These are phyloP conservation scores for Coregonus sp. DNA, from an alignment of 2,797 vertebrate genomes.

Conservation along the genomic window DNA sequence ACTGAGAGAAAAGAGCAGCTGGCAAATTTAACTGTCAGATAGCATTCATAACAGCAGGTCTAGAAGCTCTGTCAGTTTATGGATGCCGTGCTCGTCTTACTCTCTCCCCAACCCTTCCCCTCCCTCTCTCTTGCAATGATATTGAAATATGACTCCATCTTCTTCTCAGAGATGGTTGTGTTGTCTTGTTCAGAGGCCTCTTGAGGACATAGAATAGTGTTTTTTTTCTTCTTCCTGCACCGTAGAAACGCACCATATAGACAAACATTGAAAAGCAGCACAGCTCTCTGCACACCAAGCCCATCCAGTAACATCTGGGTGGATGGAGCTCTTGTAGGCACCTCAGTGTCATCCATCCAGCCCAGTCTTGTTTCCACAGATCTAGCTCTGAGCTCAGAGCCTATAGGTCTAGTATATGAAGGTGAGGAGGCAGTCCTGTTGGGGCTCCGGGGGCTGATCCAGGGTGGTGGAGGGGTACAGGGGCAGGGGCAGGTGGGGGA, in stretches of 20 bases:
- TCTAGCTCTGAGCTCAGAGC: too few species aligned
- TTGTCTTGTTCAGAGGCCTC: not conserved
- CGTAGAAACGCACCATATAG: not conserved
- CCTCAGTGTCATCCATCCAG: not conserved
- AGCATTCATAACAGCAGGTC: slow-evolving; percentile 28
- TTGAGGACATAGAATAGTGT: not conserved
- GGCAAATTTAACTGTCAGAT: slow-evolving; percentile 33
- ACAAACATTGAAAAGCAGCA: not conserved
- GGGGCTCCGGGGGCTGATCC: not conserved
- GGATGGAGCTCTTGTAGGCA: not conserved
- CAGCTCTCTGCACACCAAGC: not conserved
- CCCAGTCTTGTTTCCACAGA: not conserved
- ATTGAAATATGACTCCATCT: slow-evolving; percentile 1
- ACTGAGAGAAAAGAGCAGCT: slow-evolving; percentile 38
- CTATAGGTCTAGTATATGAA: slow-evolving; percentile 64
- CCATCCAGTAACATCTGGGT: not conserved
- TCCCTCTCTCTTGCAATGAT: not conserved
- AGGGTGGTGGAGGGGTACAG: not conserved
- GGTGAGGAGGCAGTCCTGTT: slow-evolving; percentile 57
- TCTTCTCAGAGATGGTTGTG: not conserved
- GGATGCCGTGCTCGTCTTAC: slow-evolving; percentile 15
- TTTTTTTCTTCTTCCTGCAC: not conserved
- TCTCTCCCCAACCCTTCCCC: not conserved
- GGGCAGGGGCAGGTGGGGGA: slow-evolving; percentile 56
- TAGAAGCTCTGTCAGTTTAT: slow-evolving; percentile 20